phyloP scores from a whole-genome alignment of 2,888 invertebrate species.

The Orgyia antiqua region DNA sequence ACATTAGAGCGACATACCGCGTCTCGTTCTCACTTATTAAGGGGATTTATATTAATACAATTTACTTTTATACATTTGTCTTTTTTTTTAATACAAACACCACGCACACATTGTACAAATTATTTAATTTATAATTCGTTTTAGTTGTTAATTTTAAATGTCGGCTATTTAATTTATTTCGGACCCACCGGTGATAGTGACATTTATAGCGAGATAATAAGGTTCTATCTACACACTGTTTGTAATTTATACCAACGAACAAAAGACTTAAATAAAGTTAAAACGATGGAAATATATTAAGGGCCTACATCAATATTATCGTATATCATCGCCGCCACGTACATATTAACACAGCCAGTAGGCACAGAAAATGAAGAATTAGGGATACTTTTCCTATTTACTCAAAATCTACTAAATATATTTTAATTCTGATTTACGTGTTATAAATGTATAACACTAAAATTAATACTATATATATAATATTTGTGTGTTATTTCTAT shows the following conservation, averaged over 20 bases:
- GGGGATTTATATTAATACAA: slow-evolving; percentile 64
- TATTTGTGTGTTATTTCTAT: no score
- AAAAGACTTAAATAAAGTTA: slow-evolving; percentile 12
- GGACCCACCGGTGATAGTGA: slow-evolving; percentile 38
- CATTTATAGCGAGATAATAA: slow-evolving; percentile 48
- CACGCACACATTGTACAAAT: slow-evolving; percentile 58
- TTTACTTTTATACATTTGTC: slow-evolving; percentile 46
- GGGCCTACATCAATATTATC: no score
- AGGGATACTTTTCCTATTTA: no score
- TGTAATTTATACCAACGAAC: slow-evolving; percentile 19
- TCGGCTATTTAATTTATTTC: slow-evolving; percentile 51
- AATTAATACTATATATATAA: no score
- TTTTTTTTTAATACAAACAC: slow-evolving; percentile 64
- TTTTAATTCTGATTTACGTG: no score
- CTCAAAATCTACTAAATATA: no score
- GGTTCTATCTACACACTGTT: slow-evolving; percentile 33
- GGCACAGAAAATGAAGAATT: no score
- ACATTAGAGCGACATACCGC: slow-evolving; percentile 61
- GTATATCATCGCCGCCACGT: no score
- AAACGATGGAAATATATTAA: background rate
- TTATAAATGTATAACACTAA: no score
- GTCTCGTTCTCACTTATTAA: slow-evolving; percentile 61
- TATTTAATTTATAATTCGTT: slow-evolving; percentile 69
- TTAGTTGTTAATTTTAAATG: slow-evolving; percentile 56
- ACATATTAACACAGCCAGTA: no score